These are phyloP conservation scores for Tetramorium alpestre DNA, from an alignment of 1,140 invertebrate species.

Conservation along the genomic window DNA sequence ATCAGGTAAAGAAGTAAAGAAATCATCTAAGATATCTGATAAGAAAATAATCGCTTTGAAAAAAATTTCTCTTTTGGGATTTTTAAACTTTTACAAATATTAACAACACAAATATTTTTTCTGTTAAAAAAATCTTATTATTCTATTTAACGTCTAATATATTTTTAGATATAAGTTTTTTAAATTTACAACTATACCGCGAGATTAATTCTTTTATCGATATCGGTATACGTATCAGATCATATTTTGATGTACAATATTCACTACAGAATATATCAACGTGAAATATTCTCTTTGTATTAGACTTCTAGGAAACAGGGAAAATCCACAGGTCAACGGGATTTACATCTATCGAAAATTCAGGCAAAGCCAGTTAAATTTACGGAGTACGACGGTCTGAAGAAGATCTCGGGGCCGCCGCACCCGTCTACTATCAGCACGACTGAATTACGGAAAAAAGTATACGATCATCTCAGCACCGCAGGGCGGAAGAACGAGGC, in stretches of 20 bases:
- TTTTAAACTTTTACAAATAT: not conserved
- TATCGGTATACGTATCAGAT: not conserved
- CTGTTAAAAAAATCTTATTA: not conserved
- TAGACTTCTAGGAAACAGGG: not conserved
- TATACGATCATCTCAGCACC: not conserved
- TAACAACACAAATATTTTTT: not conserved
- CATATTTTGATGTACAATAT: not conserved
- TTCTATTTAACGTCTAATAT: not conserved
- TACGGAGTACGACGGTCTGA: conserved; percentile 74
- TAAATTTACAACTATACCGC: not conserved
- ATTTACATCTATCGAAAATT: conserved; percentile 74
- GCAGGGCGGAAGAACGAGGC: conserved; percentile 63
- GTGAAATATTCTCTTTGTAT: not conserved
- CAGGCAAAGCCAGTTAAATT: conserved; percentile 76
- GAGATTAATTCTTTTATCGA: not conserved
- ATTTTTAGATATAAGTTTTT: not conserved
- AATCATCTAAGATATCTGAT: not conserved
- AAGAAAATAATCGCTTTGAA: not conserved
- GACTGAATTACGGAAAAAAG: conserved; percentile 60
- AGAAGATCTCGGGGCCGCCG: conserved; percentile 71
- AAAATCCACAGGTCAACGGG: conserved; percentile 46
- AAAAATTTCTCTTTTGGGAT: not conserved
- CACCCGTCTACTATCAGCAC: conserved; percentile 62
- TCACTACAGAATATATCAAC: not conserved
- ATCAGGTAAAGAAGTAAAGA: not conserved